Evolutionary conservation across 2,797 vertebrate species (phyloP).

Genomic region (Alectoris magna): DNA sequence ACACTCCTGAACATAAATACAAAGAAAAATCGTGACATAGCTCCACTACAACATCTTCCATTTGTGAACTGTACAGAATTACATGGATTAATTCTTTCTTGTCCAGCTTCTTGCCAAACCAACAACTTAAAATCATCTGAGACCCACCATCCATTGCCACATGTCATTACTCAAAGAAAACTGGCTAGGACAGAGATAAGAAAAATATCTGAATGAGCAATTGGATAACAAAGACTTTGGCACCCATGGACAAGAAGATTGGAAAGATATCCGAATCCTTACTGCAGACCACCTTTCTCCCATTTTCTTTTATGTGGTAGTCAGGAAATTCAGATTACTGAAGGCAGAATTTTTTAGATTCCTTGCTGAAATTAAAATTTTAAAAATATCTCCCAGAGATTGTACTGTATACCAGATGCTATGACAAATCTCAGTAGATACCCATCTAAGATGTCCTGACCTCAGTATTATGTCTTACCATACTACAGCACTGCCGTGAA

Average conservation of each 20-base stretch:
- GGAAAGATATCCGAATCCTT: background rate
- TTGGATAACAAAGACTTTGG: background rate
- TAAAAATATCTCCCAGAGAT: background rate
- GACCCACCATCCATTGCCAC: background rate
- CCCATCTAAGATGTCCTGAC: background rate
- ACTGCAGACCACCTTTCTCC: background rate
- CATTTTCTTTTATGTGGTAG: rapidly evolving
- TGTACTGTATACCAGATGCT: background rate
- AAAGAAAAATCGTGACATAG: background rate
- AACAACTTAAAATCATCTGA: background rate
- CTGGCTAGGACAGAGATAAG: background rate
- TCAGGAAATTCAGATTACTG: background rate
- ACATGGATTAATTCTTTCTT: background rate
- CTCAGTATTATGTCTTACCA: background rate
- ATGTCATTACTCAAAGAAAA: background rate
- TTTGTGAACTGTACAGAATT: background rate
- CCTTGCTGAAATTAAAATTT: background rate
- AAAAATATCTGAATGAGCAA: background rate
- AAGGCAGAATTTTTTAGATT: background rate
- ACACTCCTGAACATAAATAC: background rate
- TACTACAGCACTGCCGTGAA: background rate
- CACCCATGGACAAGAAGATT: background rate
- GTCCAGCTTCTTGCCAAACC: background rate
- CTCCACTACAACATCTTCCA: background rate
- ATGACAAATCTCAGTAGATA: background rate